phyloP scores from a whole-genome alignment of 2,797 vertebrate genomes.

The Sebastes iracundus region DNA sequence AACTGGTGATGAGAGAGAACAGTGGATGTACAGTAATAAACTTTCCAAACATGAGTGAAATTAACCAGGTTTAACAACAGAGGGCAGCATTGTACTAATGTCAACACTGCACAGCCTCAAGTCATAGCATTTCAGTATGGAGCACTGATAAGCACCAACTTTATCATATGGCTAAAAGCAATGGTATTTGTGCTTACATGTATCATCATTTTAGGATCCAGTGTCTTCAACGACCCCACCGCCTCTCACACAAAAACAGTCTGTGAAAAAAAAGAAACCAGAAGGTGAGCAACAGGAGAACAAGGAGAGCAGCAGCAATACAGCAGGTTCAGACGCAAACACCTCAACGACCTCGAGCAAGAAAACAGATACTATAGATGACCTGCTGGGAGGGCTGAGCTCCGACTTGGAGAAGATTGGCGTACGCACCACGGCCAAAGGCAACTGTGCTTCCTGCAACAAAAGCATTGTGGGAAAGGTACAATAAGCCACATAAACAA shows the following conservation, averaged over 20 bases:
- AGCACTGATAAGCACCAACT: background rate
- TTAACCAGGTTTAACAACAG: slow-evolving; percentile 62
- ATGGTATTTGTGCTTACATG: background rate
- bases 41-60: background rate
- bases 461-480: slow-evolving; percentile 92
- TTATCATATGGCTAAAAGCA: background rate
- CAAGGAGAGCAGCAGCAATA: slow-evolving; percentile 6
- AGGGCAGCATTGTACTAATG: slow-evolving; percentile 66
- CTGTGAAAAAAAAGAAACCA: slow-evolving; percentile 48
- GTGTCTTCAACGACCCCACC: slow-evolving; percentile 42
- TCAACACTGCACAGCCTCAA: background rate
- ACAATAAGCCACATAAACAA: background rate
- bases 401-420: slow-evolving; percentile 91
- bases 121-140: background rate
- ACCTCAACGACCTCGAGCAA: background rate
- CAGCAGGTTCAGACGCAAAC: slow-evolving; percentile 15
- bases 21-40: background rate
- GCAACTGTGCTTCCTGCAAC: slow-evolving; percentile 85
- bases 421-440: slow-evolving; percentile 82
- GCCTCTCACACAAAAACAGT: slow-evolving; percentile 56
- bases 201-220: slow-evolving; percentile 35
- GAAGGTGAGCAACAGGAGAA: slow-evolving; percentile 22
- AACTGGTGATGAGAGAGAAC: background rate
- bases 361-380: slow-evolving; percentile 80
- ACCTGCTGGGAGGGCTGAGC: slow-evolving; percentile 87